Evolutionary conservation across 2,888 invertebrate species (phyloP).

Genomic region (Dasysyrphus albostriatus): DNA sequence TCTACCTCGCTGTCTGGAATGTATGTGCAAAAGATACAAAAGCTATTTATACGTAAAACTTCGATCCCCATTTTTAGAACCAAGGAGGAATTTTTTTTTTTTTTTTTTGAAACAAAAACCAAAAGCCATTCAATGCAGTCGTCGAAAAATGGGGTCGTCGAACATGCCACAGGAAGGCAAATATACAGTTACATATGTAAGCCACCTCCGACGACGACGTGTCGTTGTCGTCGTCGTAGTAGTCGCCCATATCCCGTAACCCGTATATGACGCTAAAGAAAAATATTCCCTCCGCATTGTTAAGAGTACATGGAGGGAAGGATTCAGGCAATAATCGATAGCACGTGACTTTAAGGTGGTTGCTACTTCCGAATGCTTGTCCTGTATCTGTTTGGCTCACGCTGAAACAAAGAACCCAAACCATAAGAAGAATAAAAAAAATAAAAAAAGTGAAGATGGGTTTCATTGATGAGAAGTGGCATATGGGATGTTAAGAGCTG

Average conservation of each 20-base stretch:
- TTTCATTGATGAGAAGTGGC: constrained; percentile 34
- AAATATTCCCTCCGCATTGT: not conserved
- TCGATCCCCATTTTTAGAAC: constrained; percentile 30
- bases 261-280: not conserved
- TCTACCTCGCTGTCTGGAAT: not conserved
- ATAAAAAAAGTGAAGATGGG: constrained; percentile 34
- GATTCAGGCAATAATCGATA: constrained; percentile 70
- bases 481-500: constrained; percentile 46
- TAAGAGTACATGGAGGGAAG: not conserved
- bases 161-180: constrained; percentile 50
- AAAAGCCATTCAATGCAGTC: constrained; percentile 47
- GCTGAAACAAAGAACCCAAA: constrained; percentile 21
- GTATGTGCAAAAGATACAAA: constrained; percentile 14
- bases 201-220: not conserved
- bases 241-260: constrained; percentile 3
- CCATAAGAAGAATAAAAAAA: not conserved
- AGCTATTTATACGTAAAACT: constrained; percentile 7
- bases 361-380: constrained; percentile 40
- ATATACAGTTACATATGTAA: constrained; percentile 44
- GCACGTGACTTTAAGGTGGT: constrained; percentile 70
- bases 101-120: constrained; percentile 19
- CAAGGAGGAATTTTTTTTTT: not conserved
- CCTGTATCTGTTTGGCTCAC: constrained; percentile 31
- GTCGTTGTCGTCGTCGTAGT: not conserved
- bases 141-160: constrained; percentile 60